These are phyloP conservation scores for Germaria angustata DNA, from an alignment of 2,888 invertebrate genomes.

Conservation along the genomic window DNA sequence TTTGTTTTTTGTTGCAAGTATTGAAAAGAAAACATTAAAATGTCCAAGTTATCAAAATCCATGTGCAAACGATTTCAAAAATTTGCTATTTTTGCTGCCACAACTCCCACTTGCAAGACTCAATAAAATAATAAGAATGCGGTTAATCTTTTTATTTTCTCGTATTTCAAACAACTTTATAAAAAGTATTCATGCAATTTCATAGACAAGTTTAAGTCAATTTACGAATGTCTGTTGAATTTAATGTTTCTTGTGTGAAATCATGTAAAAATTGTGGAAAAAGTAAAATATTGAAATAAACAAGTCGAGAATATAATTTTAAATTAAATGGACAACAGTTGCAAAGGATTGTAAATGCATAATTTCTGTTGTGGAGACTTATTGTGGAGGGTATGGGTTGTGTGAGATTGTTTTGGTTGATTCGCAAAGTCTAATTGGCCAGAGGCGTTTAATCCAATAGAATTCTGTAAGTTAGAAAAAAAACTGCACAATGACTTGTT, in stretches of 20 bases:
- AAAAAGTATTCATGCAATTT: not conserved
- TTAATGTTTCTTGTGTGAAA: constrained; percentile 51
- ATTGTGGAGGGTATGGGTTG: not conserved
- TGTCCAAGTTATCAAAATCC: not conserved
- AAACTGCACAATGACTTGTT: too few species aligned
- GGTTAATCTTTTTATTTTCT: not conserved
- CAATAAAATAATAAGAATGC: not conserved
- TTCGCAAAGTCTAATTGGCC: constrained; percentile 49
- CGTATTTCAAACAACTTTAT: not conserved
- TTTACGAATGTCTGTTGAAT: not conserved
- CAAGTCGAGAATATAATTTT: constrained; percentile 43
- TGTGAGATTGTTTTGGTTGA: constrained; percentile 6
- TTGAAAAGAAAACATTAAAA: too few species aligned
- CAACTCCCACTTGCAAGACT: not conserved
- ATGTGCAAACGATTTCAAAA: not conserved
- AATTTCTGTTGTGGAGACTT: not conserved
- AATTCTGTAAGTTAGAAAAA: too few species aligned
- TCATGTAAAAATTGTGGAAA: constrained; percentile 59
- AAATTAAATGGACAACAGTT: constrained; percentile 42
- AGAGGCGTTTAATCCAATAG: constrained; percentile 34
- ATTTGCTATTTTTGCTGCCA: not conserved
- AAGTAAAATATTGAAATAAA: constrained; percentile 52
- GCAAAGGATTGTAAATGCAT: not conserved
- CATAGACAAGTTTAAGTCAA: constrained; percentile 2
- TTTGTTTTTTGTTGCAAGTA: too few species aligned